These are phyloP conservation scores for Fulica atra DNA, from an alignment of 2,113 vertebrate species.

Conservation along the genomic window DNA sequence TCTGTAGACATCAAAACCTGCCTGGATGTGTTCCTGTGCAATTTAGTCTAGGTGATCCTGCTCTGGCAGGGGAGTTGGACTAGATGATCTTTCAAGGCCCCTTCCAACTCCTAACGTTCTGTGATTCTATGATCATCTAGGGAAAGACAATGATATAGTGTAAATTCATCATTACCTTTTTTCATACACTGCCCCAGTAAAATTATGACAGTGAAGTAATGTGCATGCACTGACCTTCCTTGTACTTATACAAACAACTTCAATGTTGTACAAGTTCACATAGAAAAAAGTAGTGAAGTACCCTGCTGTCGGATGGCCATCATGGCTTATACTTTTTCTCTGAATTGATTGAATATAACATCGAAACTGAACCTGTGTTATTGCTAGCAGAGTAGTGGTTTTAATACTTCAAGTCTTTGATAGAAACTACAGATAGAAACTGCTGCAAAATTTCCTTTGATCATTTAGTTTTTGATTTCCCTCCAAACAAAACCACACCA, in stretches of 20 bases:
- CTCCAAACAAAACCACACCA: background rate
- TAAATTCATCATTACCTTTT: background rate
- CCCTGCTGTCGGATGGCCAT: background rate
- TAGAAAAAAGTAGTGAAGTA: accelerated
- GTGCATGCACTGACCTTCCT: background rate
- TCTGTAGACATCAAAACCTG: too few species aligned
- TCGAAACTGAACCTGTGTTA: background rate
- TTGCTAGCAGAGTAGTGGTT: background rate
- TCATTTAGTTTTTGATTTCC: background rate
- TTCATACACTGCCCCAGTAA: background rate
- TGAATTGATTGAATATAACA: background rate
- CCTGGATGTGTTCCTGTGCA: too few species aligned
- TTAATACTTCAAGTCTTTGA: background rate
- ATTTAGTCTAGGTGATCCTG: too few species aligned
- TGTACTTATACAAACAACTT: background rate
- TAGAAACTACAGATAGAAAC: background rate
- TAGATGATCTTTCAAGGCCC: too few species aligned
- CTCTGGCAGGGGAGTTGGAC: too few species aligned
- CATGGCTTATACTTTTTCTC: background rate
- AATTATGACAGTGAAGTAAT: background rate
- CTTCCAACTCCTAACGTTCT: too few species aligned
- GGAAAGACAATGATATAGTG: background rate
- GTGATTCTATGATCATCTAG: background rate
- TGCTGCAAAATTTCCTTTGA: background rate
- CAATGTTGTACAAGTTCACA: background rate